Evolutionary conservation across 2,113 vertebrate genomes (phyloP).

Genomic region (Eudorcas thomsonii): DNA sequence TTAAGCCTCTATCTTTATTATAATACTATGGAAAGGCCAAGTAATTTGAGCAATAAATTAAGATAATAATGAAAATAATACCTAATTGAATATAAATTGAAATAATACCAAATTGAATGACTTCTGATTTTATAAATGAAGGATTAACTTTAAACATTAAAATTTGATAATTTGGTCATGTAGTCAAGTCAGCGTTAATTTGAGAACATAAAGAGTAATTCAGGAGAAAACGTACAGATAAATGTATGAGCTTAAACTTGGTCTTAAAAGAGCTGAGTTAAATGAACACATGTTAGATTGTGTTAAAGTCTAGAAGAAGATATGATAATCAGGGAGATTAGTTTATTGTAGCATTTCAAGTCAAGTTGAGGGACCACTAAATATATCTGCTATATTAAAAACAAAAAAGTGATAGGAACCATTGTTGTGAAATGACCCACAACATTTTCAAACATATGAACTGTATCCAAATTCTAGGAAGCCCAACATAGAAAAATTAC

Average conservation of each 20-base stretch:
- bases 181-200: neutral
- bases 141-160: slow-evolving; percentile 15
- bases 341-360: neutral
- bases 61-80: neutral
- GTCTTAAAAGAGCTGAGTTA: neutral
- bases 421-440: neutral
- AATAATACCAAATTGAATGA: neutral
- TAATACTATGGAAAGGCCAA: neutral
- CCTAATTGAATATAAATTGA: no score
- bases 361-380: neutral
- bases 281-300: neutral
- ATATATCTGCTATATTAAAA: no score
- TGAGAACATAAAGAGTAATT: neutral
- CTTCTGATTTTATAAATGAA: slow-evolving; percentile 1
- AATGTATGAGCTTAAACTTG: neutral
- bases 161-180: neutral
- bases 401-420: neutral
- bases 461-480: neutral
- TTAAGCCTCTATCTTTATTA: neutral
- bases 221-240: neutral
- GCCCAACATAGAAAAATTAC: neutral
- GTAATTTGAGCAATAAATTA: neutral
- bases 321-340: neutral
- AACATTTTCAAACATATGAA: neutral
- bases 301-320: neutral